Evolutionary conservation across 2,888 invertebrate genomes (phyloP).

Genomic region (Tillus elongatus): DNA sequence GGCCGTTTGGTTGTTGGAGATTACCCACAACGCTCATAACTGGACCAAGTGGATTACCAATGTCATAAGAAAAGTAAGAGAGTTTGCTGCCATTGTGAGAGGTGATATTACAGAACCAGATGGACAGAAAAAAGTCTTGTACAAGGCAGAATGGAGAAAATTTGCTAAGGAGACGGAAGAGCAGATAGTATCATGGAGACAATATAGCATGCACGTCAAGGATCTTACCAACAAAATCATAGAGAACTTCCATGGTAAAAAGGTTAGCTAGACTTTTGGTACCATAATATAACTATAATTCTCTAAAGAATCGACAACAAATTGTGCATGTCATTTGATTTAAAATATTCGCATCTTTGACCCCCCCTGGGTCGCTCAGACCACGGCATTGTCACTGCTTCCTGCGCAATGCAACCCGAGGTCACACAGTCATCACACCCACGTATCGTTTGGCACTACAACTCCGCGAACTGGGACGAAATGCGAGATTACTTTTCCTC

Average conservation of each 20-base stretch:
- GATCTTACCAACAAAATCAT: conserved; percentile 33
- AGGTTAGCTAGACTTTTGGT: too few species aligned
- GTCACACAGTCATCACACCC: too few species aligned
- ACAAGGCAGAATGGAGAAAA: conserved; percentile 31
- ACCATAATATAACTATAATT: too few species aligned
- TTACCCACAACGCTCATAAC: conserved; percentile 35
- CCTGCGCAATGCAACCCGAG: too few species aligned
- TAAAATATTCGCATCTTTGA: too few species aligned
- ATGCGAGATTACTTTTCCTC: too few species aligned
- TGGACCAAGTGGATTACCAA: conserved; percentile 37
- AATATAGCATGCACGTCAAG: conserved; percentile 35
- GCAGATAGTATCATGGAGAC: conserved; percentile 32
- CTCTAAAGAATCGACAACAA: too few species aligned
- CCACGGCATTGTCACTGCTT: too few species aligned
- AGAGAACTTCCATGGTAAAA: conserved; percentile 31
- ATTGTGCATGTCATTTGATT: too few species aligned
- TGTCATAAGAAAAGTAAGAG: conserved; percentile 30
- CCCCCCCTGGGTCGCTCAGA: too few species aligned
- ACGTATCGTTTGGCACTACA: too few species aligned
- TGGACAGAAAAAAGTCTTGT: conserved; percentile 25
- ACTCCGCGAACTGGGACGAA: too few species aligned
- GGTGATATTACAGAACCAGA: conserved; percentile 26
- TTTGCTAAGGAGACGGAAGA: conserved; percentile 32
- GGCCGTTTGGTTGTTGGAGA: conserved; percentile 36
- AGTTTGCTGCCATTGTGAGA: conserved; percentile 30